Conservation (phyloP, 2,888 invertebrate species). For the Phytoseiulus persimilis region DNA sequence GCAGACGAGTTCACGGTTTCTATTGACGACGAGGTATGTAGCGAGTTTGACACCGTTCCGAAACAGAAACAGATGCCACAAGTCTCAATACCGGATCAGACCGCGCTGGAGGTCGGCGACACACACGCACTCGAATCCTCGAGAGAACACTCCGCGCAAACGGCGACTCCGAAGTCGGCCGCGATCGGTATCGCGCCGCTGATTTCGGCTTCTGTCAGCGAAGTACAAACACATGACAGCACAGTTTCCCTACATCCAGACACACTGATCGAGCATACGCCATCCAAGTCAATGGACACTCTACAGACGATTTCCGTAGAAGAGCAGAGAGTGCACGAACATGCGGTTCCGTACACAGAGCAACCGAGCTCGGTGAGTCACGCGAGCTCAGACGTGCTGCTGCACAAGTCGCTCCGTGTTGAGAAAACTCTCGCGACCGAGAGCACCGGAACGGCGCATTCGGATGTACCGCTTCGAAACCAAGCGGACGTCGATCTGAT, state of each 20-base stretch:
- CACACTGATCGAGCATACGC: background rate
- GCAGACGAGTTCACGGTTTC: constrained; percentile 31
- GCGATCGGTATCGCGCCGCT: constrained; percentile 40
- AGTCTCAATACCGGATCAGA: background rate
- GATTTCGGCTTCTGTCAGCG: constrained; percentile 41
- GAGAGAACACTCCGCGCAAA: background rate
- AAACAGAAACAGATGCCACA: background rate
- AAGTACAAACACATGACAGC: constrained; percentile 39
- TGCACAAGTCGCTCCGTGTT: background rate
- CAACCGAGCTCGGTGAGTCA: background rate
- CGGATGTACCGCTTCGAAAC: background rate
- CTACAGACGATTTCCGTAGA: background rate
- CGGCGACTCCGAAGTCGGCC: constrained; percentile 47
- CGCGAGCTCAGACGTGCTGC: background rate
- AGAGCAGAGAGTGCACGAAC: background rate
- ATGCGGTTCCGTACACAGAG: background rate
- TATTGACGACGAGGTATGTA: constrained; percentile 28
- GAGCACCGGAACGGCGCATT: background rate
- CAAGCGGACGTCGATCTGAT: background rate
- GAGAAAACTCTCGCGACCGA: constrained; percentile 9
- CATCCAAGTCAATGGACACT: background rate
- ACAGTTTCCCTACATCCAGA: background rate
- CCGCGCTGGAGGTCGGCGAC: background rate
- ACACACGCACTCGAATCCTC: constrained; percentile 21
- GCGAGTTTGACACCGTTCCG: constrained; percentile 10